phyloP scores from a whole-genome alignment of 2,797 vertebrate genomes.

The Atherinosoma microstoma region DNA sequence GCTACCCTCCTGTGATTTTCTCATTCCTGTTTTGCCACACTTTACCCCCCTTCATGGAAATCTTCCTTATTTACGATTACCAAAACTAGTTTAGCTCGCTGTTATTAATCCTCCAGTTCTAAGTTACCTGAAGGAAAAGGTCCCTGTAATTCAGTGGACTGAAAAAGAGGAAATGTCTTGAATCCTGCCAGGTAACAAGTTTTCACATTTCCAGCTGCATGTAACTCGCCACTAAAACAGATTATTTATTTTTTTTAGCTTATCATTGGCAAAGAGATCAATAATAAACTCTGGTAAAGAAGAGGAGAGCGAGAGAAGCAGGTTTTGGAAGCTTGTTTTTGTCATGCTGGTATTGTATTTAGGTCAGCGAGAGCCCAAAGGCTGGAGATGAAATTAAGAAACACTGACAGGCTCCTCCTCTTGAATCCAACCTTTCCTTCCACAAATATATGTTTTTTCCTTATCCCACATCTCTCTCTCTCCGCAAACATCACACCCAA shows the following conservation, averaged over 20 bases:
- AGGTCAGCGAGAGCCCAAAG: conserved; percentile 68
- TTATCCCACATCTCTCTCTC: not conserved
- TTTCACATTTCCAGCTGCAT: not conserved
- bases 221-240: not conserved
- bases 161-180: conserved; percentile 3
- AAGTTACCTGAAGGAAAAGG: not conserved
- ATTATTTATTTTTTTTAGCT: not conserved
- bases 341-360: conserved; percentile 50
- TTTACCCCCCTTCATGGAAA: conserved; percentile 3
- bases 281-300: not conserved
- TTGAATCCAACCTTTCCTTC: not conserved
- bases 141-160: not conserved
- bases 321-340: conserved; percentile 27
- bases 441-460: conserved; percentile 11
- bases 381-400: conserved; percentile 64
- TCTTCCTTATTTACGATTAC: not conserved
- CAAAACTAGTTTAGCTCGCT: not conserved
- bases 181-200: not conserved
- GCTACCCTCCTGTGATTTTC: conserved; percentile 20
- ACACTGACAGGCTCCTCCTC: conserved; percentile 57
- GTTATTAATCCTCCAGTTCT: not conserved
- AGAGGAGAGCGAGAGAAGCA: not conserved
- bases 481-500: not conserved
- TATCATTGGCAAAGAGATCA: not conserved
- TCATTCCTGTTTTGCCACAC: conserved; percentile 19